Percentiles rank a stretch among this genome's conserved stretches.
These are phyloP conservation scores for Carpatolechia fugitivella DNA, from an alignment of 2,888 invertebrate genomes.

Conservation along the genomic window DNA sequence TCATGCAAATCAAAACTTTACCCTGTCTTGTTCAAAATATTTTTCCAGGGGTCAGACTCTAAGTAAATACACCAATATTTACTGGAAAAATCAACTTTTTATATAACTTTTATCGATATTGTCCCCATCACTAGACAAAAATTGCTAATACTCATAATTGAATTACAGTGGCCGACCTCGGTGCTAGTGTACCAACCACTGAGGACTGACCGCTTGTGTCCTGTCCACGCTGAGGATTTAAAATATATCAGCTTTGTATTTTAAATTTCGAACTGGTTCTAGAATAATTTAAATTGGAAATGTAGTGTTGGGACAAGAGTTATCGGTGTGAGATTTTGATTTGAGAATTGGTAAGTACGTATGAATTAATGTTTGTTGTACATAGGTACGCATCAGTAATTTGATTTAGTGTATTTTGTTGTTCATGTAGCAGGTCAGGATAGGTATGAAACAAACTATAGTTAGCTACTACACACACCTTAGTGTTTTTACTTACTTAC, in stretches of 20 bases:
- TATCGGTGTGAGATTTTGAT: not conserved
- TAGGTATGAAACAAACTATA: not conserved
- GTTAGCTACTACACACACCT: too few species aligned
- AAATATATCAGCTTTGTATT: not conserved
- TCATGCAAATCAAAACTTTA: too few species aligned
- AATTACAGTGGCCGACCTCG: slow-evolving; percentile 70
- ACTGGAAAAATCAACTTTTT: too few species aligned
- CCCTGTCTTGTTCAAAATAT: too few species aligned
- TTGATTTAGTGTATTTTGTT: not conserved
- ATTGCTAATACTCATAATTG: slow-evolving; percentile 77
- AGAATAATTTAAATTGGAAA: slow-evolving; percentile 25
- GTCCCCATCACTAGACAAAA: slow-evolving; percentile 54
- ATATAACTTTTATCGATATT: slow-evolving; percentile 33
- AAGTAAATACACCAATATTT: too few species aligned
- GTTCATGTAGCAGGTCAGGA: not conserved
- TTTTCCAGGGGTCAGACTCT: too few species aligned
- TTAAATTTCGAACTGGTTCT: not conserved
- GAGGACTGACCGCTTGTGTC: slow-evolving; percentile 44
- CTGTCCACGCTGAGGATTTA: slow-evolving; percentile 12
- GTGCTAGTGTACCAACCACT: slow-evolving; percentile 50
- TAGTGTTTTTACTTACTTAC: too few species aligned
- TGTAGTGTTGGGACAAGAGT: slow-evolving; percentile 38
- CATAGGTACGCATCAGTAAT: not conserved
- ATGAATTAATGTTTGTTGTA: too few species aligned
- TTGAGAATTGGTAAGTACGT: not conserved